Percentiles rank a stretch among this genome's conserved stretches.
Evolutionary conservation across 2,113 vertebrate species (phyloP).

Genomic region (Ceyx cyanopectus): DNA sequence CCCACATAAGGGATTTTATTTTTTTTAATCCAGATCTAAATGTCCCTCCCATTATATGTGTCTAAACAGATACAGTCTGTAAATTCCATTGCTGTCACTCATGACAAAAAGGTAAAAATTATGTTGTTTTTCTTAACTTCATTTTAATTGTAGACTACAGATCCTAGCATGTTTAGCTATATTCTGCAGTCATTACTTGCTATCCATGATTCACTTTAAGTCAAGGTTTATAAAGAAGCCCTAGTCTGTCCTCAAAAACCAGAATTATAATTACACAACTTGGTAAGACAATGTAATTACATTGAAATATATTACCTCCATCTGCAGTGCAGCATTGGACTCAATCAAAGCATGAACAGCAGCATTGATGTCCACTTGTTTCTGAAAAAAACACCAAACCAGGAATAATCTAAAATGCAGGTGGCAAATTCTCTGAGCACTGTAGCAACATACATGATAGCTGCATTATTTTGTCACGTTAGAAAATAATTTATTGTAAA

Average conservation of each 20-base stretch:
- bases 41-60: neutral
- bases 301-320: constrained; percentile 84
- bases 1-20: neutral
- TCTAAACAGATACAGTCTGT: neutral
- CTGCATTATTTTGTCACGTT: neutral
- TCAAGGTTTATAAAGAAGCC: constrained; percentile 28
- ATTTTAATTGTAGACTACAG: neutral
- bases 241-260: neutral
- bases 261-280: constrained; percentile 11
- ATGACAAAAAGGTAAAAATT: neutral
- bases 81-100: neutral
- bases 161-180: constrained; percentile 21
- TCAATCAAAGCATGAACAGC: constrained; percentile 83
- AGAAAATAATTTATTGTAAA: neutral
- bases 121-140: neutral
- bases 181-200: neutral
- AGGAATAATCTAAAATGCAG: constrained; percentile 1
- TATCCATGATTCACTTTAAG: constrained; percentile 28
- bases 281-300: constrained; percentile 28
- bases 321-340: constrained; percentile 79
- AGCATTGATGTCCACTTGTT: constrained; percentile 82
- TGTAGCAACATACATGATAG: neutral
- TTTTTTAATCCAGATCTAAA: neutral
- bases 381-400: constrained; percentile 78
- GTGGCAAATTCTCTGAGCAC: constrained; percentile 6